Percentiles rank a stretch among this genome's conserved stretches.
Conservation (phyloP, 2,888 invertebrate species). For the Microctonus brassicae region DNA sequence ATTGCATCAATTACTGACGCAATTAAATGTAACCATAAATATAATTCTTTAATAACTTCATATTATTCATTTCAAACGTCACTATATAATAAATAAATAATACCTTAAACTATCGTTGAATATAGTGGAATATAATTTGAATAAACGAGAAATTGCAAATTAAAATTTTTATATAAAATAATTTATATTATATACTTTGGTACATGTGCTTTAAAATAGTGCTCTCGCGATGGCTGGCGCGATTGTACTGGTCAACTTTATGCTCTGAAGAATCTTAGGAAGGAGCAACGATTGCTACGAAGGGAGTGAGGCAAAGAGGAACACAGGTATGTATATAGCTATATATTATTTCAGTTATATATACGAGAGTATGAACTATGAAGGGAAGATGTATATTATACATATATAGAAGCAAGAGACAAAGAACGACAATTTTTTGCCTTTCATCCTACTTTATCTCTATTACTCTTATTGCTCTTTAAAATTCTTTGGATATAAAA, state of each 20-base stretch:
- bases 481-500: neutral
- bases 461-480: neutral
- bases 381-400: neutral
- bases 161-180: neutral
- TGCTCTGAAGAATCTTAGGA: conserved; percentile 9
- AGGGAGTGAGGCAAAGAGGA: conserved; percentile 17
- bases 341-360: neutral
- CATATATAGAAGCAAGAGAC: no score
- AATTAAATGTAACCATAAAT: conserved; percentile 8
- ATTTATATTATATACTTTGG: neutral
- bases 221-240: conserved; percentile 24
- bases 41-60: neutral
- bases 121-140: neutral
- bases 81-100: neutral
- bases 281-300: neutral
- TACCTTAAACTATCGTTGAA: neutral
- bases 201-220: neutral
- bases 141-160: no score
- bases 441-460: neutral
- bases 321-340: neutral
- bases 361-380: neutral
- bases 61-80: neutral
- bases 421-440: conserved; percentile 16
- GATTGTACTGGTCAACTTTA: conserved; percentile 33
- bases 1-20: conserved; percentile 6